These are phyloP conservation scores for Drosophila anceps DNA, from an alignment of 2,888 invertebrate genomes.

Conservation along the genomic window DNA sequence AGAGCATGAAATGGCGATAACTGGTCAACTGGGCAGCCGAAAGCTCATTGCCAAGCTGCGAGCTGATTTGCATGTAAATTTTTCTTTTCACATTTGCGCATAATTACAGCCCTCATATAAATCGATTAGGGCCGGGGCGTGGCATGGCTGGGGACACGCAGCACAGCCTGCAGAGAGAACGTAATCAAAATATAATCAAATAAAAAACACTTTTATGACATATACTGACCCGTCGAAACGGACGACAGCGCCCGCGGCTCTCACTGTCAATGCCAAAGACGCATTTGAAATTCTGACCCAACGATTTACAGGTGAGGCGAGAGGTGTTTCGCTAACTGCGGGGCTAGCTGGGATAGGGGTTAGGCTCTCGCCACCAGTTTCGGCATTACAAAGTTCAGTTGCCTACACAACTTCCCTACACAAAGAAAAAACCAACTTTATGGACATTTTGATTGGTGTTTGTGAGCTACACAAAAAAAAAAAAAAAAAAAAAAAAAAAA, in stretches of 20 bases:
- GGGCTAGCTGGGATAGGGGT: constrained; percentile 6
- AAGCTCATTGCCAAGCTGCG: constrained; percentile 25
- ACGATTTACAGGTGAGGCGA: neutral
- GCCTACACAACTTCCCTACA: constrained; percentile 52
- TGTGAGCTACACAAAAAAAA: constrained; percentile 38
- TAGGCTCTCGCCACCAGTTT: constrained; percentile 31
- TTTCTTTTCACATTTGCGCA: constrained; percentile 36
- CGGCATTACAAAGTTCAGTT: constrained; percentile 58
- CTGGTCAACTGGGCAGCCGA: constrained; percentile 46
- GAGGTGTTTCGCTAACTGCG: neutral
- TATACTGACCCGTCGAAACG: constrained; percentile 5
- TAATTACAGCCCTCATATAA: constrained; percentile 20
- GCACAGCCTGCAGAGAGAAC: neutral
- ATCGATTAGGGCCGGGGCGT: constrained; percentile 5
- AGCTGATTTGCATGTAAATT: constrained; percentile 72
- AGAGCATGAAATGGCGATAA: constrained; percentile 65
- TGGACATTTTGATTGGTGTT: constrained; percentile 76
- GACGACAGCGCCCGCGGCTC: constrained; percentile 3
- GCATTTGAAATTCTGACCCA: neutral
- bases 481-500: neutral
- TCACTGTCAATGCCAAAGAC: constrained; percentile 7
- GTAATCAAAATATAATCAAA: constrained; percentile 9
- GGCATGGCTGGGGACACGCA: neutral
- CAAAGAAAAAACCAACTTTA: constrained; percentile 48
- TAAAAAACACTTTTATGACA: constrained; percentile 9